Evolutionary conservation across 2,888 invertebrate genomes (phyloP), one percentile per base, ranked within the genome.

Genomic region (Linnaemya tessellans): DNA sequence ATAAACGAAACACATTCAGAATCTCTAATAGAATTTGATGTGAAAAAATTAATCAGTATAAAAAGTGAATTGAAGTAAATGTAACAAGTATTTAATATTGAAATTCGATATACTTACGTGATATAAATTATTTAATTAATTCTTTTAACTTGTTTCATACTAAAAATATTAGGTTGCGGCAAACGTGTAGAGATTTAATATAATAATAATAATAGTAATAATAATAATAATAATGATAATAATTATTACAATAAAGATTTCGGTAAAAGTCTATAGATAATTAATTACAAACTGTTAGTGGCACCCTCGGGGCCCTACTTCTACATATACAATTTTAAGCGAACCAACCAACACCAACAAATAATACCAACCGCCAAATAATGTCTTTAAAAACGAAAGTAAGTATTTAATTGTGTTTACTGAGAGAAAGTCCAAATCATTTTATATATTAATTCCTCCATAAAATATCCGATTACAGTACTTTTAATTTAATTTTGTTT

Each of bases 351-450:
- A 41, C 11, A 41, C 1, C 13, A 13, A 9, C 1, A 41, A 41
- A 15, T 30, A 38, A 38, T 10, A 38, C 8, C 38, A 38, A 10
- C 38, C 4, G 8, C 10, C 22, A 54, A 41, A 38, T 18, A 20
- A 38, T 15, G 9, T 0, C 46, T 4, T 41, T 30, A 54, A 41
- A 51, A 77, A 83, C 65, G 18, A 49, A 79, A 74, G 62, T 79
- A 84, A 3, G 11, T 18, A 8, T 18, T 74, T 79, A 65, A 67
- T 56, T 62, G 68, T 83, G 30, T 73, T 64, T 74, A 60, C 56
- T 62, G 46, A 74, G 79, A 79, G 84, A 84, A 84, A 84, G 79
- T 84, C 64, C 11, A 79, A 74, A 84, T 68, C 79, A 49, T 74
- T 79, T 79, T n/a, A n/a, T n/a, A n/a, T n/a, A n/a, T 30, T 20